Conservation (phyloP, 2,113 vertebrate species). For the Sarotherodon lohbergeri region DNA sequence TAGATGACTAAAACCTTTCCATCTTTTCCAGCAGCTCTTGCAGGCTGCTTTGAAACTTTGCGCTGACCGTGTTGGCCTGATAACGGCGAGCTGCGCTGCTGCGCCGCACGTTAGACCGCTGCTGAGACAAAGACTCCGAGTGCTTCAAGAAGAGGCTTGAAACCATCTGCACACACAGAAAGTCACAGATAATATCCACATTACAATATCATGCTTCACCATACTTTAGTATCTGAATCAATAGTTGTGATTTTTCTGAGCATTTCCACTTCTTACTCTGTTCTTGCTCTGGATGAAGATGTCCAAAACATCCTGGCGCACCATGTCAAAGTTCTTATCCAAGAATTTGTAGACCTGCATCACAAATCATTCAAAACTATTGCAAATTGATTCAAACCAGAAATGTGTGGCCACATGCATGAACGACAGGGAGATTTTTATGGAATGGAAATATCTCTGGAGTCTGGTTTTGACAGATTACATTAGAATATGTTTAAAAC, state of each 20-base stretch:
- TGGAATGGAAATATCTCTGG: neutral
- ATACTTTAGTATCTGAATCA: neutral
- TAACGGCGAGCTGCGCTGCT: constrained; percentile 81
- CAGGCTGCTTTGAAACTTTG: constrained; percentile 92
- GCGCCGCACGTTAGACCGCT: constrained; percentile 77
- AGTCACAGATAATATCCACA: neutral
- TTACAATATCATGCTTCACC: neutral
- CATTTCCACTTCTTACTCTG: constrained; percentile 69
- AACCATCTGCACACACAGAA: constrained; percentile 77
- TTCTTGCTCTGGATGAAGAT: constrained; percentile 88
- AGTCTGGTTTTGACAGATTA: neutral
- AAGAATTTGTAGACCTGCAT: constrained; percentile 91
- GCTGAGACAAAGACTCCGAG: constrained; percentile 76
- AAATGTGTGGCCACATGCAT: neutral
- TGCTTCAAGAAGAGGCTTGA: constrained; percentile 87
- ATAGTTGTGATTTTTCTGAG: neutral
- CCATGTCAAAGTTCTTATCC: constrained; percentile 94
- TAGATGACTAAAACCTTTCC: constrained; percentile 76
- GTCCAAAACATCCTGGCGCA: constrained; percentile 93
- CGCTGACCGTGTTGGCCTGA: constrained; percentile 87
- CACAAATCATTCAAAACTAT: neutral
- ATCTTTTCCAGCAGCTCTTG: constrained; percentile 93
- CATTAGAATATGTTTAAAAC: neutral
- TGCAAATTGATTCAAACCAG: neutral
- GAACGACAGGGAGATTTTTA: neutral